Base-by-base conservation (phyloP, 2,888 invertebrate genomes). In the Leptinotarsa rubiginosa region DNA sequence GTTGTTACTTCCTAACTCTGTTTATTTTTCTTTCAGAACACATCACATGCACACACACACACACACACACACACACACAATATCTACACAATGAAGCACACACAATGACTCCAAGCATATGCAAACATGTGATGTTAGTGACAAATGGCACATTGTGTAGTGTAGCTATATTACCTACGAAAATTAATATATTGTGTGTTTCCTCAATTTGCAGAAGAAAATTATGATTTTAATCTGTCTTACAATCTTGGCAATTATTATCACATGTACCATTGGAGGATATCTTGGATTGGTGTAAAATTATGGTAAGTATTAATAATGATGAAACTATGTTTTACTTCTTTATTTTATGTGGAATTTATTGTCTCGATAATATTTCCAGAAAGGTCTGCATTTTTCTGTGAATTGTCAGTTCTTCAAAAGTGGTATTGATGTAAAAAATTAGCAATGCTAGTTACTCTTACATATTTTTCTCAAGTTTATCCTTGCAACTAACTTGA, bases 171-270 rank as follows among this genome's bases (percentile, higher is more conserved):
- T 50, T 47, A 70, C 69, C 56, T 69, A 73, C 65, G 69, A 74
- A 71, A 65, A 47, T 73, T 73, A 80, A 77, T 72, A 22, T 71
- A 18, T 73, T 79, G 73, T 80, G 78, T 82, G 77, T 82, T 80
- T 81, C 76, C 70, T 85, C 87, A 77, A 82, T 85, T 88, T 92
- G 92, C 93, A 94, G 94, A 95, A 95, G 95, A 93, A 95, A 93
- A 95, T 95, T 90, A 93, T 95, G 93, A 95, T 96, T 92, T 92
- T 95, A 90, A 93, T 95, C 91, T 96, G 96, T 92, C 92, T 96
- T 90, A 92, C 94, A 89, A 92, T 96, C 89, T 91, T 94, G 90
- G 92, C 93, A 88, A 90, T 94, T 90, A 93, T 95, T 88, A 90
- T 95, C 88, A 93, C 93, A 81, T 90, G 92, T 83, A 92, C 92